These are phyloP conservation scores for Discoglossus pictus DNA, from an alignment of 2,797 vertebrate genomes.

Conservation along the genomic window DNA sequence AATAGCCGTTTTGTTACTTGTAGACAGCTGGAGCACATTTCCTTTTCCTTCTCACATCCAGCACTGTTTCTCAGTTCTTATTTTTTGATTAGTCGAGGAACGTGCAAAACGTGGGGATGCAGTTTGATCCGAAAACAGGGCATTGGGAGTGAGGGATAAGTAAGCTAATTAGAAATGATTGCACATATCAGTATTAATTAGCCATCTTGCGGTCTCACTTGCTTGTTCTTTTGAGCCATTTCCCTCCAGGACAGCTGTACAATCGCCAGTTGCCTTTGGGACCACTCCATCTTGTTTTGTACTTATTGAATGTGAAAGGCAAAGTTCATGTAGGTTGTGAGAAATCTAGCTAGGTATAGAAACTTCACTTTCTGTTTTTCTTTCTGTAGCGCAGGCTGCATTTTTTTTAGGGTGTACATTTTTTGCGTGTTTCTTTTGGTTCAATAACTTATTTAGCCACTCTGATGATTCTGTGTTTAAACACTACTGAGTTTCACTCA, in stretches of 20 bases:
- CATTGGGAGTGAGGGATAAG: conserved; percentile 67
- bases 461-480: no score
- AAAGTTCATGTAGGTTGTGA: conserved; percentile 42
- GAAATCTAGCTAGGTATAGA: background rate
- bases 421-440: no score
- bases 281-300: conserved; percentile 54
- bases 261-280: conserved; percentile 63
- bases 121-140: conserved; percentile 49
- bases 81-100: conserved; percentile 40
- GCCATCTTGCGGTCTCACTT: conserved; percentile 66
- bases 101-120: conserved; percentile 16
- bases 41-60: background rate
- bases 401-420: no score
- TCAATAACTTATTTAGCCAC: no score
- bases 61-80: conserved; percentile 29
- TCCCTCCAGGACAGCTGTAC: conserved; percentile 65
- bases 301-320: conserved; percentile 73
- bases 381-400: no score
- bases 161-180: conserved; percentile 82
- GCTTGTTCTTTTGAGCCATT: conserved; percentile 70
- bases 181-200: conserved; percentile 79
- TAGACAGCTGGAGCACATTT: background rate
- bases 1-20: background rate
- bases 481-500: no score
- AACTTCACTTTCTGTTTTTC: background rate